Conservation (phyloP, 2,888 invertebrate genomes). For the Acronicta aceris region DNA sequence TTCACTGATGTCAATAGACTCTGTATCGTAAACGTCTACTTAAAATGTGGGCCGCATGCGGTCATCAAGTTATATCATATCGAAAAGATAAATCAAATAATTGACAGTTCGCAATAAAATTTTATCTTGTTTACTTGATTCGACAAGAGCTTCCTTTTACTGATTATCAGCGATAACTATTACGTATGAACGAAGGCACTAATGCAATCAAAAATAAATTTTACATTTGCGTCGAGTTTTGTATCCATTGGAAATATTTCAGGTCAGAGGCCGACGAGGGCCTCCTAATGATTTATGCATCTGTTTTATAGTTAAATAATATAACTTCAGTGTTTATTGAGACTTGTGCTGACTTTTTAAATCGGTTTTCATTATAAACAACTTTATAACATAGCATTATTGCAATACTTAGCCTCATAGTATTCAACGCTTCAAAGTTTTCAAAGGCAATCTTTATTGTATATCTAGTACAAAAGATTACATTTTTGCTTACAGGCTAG, state of each 20-base stretch:
- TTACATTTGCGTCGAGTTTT: constrained; percentile 29
- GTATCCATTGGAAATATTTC: constrained; percentile 6
- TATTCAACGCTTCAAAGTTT: too few relatives aligned
- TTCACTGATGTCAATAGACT: constrained; percentile 22
- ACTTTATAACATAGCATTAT: too few relatives aligned
- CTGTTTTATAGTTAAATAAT: too few relatives aligned
- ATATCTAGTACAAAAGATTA: too few relatives aligned
- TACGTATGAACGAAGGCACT: constrained; percentile 19
- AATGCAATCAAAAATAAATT: constrained; percentile 40
- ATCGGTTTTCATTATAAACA: too few relatives aligned
- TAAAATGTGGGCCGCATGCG: constrained; percentile 30
- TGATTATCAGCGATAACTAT: constrained; percentile 40
- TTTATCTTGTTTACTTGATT: constrained; percentile 46
- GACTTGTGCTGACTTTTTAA: not conserved
- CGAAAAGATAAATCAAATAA: constrained; percentile 44
- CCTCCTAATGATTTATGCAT: constrained; percentile 1
- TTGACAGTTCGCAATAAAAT: constrained; percentile 34
- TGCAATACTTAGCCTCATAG: too few relatives aligned
- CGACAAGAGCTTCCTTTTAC: constrained; percentile 51
- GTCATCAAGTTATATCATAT: constrained; percentile 13
- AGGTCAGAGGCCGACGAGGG: constrained; percentile 19
- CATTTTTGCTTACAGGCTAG: too few relatives aligned
- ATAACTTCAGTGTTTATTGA: too few relatives aligned
- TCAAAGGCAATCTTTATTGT: too few relatives aligned
- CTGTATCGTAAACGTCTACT: constrained; percentile 12